phyloP scores from a whole-genome alignment of 2,113 vertebrate genomes.

The Bolborhynchus lineola region DNA sequence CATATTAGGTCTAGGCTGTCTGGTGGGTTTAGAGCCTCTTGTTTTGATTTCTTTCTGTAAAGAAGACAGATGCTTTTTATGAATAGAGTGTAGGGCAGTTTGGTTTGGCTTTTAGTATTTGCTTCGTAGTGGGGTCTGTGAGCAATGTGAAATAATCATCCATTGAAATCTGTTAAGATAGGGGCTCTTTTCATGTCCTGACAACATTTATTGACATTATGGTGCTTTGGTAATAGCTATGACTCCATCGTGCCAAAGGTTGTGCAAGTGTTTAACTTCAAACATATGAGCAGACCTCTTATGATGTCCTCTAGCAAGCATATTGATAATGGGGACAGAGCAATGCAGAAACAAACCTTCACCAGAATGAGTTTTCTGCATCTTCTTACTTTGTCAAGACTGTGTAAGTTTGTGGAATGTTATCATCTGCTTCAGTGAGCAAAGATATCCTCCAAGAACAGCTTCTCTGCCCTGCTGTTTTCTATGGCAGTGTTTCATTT shows the following conservation, averaged over 20 bases:
- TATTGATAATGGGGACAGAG: background rate
- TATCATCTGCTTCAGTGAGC: background rate
- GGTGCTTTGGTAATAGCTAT: background rate
- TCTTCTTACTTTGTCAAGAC: background rate
- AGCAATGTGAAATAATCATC: background rate
- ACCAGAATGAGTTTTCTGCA: background rate
- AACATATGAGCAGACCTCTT: background rate
- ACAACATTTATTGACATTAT: background rate
- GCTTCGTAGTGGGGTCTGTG: background rate
- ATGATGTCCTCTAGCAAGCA: background rate
- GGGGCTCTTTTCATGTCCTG: background rate
- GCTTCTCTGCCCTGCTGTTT: background rate
- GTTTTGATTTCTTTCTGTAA: background rate
- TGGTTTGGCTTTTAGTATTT: background rate
- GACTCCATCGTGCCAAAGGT: background rate
- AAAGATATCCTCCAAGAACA: background rate
- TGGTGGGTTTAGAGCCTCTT: background rate
- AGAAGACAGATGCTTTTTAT: background rate
- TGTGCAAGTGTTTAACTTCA: background rate
- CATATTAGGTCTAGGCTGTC: background rate
- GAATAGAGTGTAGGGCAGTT: background rate
- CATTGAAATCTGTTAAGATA: background rate
- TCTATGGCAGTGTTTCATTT: background rate
- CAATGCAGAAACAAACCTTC: background rate
- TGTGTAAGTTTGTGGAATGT: background rate